phyloP scores from a whole-genome alignment of 2,113 vertebrate species.

The Mormoops blainvillei region DNA sequence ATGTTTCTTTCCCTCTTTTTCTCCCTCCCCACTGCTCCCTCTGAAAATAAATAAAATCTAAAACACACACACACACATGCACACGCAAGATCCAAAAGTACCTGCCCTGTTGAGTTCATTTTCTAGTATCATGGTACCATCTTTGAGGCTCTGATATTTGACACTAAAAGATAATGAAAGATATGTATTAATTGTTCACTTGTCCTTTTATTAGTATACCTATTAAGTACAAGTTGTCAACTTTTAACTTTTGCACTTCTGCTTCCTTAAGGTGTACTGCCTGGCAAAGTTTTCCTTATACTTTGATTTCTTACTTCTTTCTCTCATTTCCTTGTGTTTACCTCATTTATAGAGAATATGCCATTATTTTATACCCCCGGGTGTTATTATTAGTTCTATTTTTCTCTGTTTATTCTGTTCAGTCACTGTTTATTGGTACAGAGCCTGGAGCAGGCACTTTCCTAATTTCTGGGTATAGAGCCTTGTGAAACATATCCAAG shows the following conservation, averaged over 20 bases:
- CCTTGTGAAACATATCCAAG: not conserved
- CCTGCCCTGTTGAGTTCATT: not conserved
- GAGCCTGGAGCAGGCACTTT: not conserved
- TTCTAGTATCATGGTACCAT: not conserved
- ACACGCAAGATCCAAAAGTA: not conserved
- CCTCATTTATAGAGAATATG: not conserved
- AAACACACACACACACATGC: too few relatives aligned
- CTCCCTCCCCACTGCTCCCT: too few relatives aligned
- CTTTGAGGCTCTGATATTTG: not conserved
- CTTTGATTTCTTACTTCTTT: not conserved
- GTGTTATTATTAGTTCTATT: not conserved
- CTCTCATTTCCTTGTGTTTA: not conserved
- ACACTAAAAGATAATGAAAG: not conserved
- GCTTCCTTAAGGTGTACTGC: not conserved
- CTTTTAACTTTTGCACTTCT: not conserved
- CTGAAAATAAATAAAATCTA: too few relatives aligned
- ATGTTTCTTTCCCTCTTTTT: too few relatives aligned
- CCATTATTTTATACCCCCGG: not conserved
- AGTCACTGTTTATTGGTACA: not conserved
- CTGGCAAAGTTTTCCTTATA: not conserved
- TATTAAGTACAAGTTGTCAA: not conserved
- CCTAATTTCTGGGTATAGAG: not conserved
- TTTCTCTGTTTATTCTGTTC: not conserved
- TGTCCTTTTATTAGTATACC: not conserved
- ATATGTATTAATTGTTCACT: not conserved